phyloP scores from a whole-genome alignment of 2,888 invertebrate species.

The Ophioninae sp. region DNA sequence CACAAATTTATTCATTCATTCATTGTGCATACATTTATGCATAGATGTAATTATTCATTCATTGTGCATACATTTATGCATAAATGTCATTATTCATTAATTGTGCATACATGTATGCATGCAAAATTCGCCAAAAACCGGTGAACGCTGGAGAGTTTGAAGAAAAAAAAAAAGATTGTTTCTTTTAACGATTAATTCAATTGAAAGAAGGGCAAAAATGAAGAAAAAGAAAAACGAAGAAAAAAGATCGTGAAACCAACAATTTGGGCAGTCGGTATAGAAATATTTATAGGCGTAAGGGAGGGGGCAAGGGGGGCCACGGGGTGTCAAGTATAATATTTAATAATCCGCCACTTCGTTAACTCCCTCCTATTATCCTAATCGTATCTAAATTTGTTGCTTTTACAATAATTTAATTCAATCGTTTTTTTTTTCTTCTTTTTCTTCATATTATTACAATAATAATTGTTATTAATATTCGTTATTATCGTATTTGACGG shows the following conservation, averaged over 20 bases:
- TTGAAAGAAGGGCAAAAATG: not conserved
- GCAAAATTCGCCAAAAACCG: too few species aligned
- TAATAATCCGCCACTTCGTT: constrained; percentile 79
- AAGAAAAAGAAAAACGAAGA: not conserved
- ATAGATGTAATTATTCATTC: too few species aligned
- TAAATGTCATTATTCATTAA: too few species aligned
- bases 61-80: too few species aligned
- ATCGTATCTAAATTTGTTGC: constrained; percentile 70
- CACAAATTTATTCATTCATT: too few species aligned
- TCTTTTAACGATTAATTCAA: not conserved
- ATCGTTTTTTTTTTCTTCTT: too few species aligned
- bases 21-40: too few species aligned
- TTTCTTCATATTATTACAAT: constrained; percentile 72
- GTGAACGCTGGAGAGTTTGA: too few species aligned
- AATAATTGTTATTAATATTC: constrained; percentile 63
- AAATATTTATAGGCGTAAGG: constrained; percentile 70
- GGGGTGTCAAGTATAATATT: constrained; percentile 69
- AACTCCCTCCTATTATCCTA: constrained; percentile 79
- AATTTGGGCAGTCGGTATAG: constrained; percentile 76
- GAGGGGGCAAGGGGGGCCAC: not conserved
- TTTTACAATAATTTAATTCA: constrained; percentile 73
- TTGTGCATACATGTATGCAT: too few species aligned
- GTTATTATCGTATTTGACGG: constrained; percentile 61
- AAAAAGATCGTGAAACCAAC: constrained; percentile 72
- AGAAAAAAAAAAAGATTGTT: not conserved